Percentiles rank a stretch among this genome's conserved stretches.
Evolutionary conservation across 2,888 invertebrate species (phyloP).

Genomic region (Aleiodes leptofemur): DNA sequence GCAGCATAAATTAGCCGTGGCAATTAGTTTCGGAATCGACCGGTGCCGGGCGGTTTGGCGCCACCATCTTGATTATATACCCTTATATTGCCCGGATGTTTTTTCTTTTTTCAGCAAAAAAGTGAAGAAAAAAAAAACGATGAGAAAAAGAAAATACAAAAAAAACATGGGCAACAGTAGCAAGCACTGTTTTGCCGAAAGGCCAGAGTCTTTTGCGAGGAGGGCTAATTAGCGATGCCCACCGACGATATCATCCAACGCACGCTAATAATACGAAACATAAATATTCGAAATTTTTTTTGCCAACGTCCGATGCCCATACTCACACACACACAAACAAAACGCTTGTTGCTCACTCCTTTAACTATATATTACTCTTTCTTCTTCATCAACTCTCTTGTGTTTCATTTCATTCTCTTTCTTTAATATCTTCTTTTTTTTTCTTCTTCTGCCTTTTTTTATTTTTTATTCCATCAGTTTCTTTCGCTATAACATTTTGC

Average conservation of each 20-base stretch:
- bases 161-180: slow-evolving; percentile 70
- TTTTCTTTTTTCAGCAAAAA: neutral
- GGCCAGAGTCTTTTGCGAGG: slow-evolving; percentile 61
- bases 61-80: slow-evolving; percentile 74
- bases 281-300: slow-evolving; percentile 73
- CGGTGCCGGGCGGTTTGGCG: slow-evolving; percentile 73
- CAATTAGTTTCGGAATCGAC: slow-evolving; percentile 75
- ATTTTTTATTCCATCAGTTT: slow-evolving; percentile 9
- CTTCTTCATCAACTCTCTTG: slow-evolving; percentile 21
- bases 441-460: neutral
- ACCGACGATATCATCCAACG: slow-evolving; percentile 71
- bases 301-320: slow-evolving; percentile 53
- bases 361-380: slow-evolving; percentile 10
- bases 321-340: slow-evolving; percentile 33
- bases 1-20: slow-evolving; percentile 74
- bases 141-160: slow-evolving; percentile 43
- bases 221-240: slow-evolving; percentile 75
- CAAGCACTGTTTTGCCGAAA: slow-evolving; percentile 74
- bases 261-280: slow-evolving; percentile 74
- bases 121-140: neutral
- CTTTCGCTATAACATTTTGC: slow-evolving; percentile 25
- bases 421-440: neutral
- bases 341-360: slow-evolving; percentile 30
- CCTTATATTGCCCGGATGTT: slow-evolving; percentile 40
- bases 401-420: slow-evolving; percentile 20